phyloP scores from a whole-genome alignment of 2,797 vertebrate genomes.

The Telmatherina bonti region DNA sequence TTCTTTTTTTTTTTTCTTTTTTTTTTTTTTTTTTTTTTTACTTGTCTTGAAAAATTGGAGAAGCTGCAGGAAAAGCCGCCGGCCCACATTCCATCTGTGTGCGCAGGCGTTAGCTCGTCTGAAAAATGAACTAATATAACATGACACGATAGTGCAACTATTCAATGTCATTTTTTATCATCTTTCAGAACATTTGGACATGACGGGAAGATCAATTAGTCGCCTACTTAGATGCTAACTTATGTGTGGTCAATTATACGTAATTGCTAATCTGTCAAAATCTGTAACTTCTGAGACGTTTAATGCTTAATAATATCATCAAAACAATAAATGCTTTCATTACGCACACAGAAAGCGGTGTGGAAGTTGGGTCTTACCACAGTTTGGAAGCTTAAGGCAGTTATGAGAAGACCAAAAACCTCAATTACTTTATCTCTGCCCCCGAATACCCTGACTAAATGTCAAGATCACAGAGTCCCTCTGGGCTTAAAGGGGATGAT shows the following conservation, averaged over 20 bases:
- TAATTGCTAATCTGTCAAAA: constrained; percentile 69
- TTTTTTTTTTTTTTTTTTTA: constrained; percentile 2
- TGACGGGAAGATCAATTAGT: constrained; percentile 70
- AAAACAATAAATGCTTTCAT: constrained; percentile 62
- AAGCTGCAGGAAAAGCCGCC: constrained; percentile 34
- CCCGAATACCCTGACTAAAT: constrained; percentile 84
- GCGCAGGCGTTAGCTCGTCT: constrained; percentile 46
- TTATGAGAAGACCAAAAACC: constrained; percentile 70
- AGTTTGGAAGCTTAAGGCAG: constrained; percentile 61
- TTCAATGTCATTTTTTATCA: constrained; percentile 66
- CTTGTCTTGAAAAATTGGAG: constrained; percentile 20
- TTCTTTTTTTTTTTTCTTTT: too few species aligned
- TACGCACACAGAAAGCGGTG: constrained; percentile 39
- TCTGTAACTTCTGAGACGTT: constrained; percentile 62
- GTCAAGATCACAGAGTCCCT: constrained; percentile 86
- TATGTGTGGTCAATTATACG: constrained; percentile 76
- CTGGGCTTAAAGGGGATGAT: constrained; percentile 82
- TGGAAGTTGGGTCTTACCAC: constrained; percentile 56
- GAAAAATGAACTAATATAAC: constrained; percentile 66
- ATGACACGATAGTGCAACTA: constrained; percentile 64
- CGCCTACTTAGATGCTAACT: constrained; percentile 71
- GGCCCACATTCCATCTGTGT: constrained; percentile 35
- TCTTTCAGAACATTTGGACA: constrained; percentile 71
- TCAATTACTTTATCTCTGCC: constrained; percentile 83
- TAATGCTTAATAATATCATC: constrained; percentile 55